Evolutionary conservation across 2,797 vertebrate species (phyloP).

Genomic region (Rhinella marina): DNA sequence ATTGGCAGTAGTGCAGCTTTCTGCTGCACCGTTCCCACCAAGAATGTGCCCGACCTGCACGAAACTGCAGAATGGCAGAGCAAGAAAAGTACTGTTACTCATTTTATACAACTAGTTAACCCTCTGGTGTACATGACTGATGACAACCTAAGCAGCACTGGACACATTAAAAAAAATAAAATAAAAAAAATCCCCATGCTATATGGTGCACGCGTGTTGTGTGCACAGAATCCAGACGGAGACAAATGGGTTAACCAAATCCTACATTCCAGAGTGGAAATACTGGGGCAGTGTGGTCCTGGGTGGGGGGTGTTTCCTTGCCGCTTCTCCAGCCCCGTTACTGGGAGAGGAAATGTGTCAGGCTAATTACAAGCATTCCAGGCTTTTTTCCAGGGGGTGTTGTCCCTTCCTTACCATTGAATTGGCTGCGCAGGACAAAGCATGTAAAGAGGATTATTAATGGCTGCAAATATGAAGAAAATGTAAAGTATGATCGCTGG

Average conservation of each 20-base stretch:
- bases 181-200: not conserved
- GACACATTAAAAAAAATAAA: too few relatives aligned
- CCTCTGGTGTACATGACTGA: too few relatives aligned
- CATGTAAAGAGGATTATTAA: conserved; percentile 31
- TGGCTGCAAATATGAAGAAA: conserved; percentile 26
- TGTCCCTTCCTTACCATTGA: conserved; percentile 55
- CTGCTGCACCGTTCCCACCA: too few relatives aligned
- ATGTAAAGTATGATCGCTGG: not conserved
- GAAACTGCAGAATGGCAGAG: too few relatives aligned
- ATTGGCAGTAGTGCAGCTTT: too few relatives aligned
- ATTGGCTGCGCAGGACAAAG: conserved; percentile 55
- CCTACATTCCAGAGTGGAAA: conserved; percentile 27
- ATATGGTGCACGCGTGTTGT: not conserved
- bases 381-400: conserved; percentile 52
- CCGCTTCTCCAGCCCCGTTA: conserved; percentile 23
- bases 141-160: too few relatives aligned
- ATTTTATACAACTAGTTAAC: too few relatives aligned
- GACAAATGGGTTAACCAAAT: conserved; percentile 33
- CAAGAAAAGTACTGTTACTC: too few relatives aligned
- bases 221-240: not conserved
- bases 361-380: conserved; percentile 60
- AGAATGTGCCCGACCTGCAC: too few relatives aligned
- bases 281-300: conserved; percentile 36
- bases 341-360: conserved; percentile 59
- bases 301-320: conserved; percentile 49